Base-by-base conservation (phyloP, 2,888 invertebrate genomes). In the Periphyllus acericola region DNA sequence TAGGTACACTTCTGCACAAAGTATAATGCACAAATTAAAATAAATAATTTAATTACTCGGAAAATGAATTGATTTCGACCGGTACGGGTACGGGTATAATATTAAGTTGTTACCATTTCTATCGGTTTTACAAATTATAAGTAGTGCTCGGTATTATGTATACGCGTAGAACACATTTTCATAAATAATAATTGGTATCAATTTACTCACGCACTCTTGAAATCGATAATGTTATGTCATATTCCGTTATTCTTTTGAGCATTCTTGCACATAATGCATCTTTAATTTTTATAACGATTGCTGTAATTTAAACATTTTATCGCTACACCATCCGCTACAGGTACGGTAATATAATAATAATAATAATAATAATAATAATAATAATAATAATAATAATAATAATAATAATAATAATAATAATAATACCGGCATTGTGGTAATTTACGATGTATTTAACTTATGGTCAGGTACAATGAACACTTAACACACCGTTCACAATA, bases 291-390 rank as follows among this genome's bases (percentile, higher is more conserved):
- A 8, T 29, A 40, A 1, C 36, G 32, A 55, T 84, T 75, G 40
- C 75, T 76, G 75, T 75, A 84, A 76, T 84, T 84, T 83, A 83
- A 71, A 52, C 36, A 74, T 83, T 55, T 14, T 40, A 46, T 81
- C 46, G 29, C 29, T 36, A 83, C 6, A 17, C 3, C 75, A 17
- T 32, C 66, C 75, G 75, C 66, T 75, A 84, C 8, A 21, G 11
- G 3, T 14, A 46, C 46, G 46, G 46, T 46, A 46, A 46, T n/a
- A n/a, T n/a, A n/a, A n/a, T n/a, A n/a, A n/a, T n/a, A n/a, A n/a
- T n/a, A n/a, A n/a, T n/a, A n/a, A n/a, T n/a, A n/a, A n/a, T n/a
- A n/a, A n/a, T n/a, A n/a, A n/a, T n/a, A n/a, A n/a, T n/a, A n/a
- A n/a, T n/a, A n/a, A n/a, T n/a, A n/a, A n/a, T n/a, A n/a, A n/a